Conservation (phyloP, 2,888 invertebrate genomes). For the Standfussiana lucernea region DNA sequence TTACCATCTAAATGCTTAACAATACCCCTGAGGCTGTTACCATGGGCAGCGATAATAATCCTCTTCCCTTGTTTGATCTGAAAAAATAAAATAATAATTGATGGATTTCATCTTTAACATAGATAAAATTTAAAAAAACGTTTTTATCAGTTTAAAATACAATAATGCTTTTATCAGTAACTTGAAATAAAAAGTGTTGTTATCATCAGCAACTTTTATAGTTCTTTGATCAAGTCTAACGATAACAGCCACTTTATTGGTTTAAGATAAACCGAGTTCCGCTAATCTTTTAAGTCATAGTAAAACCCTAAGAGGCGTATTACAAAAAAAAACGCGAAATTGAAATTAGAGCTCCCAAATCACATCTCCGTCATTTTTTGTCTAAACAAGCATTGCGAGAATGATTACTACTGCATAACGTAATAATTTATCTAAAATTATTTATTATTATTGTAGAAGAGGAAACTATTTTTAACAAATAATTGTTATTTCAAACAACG, state of each 20-base stretch:
- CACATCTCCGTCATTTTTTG: no score
- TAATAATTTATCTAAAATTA: no score
- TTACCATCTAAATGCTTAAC: conserved; percentile 96
- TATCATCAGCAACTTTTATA: conserved; percentile 9
- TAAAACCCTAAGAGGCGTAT: no score
- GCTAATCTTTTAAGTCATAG: neutral
- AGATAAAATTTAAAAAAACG: neutral
- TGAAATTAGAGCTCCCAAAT: no score
- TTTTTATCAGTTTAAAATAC: neutral
- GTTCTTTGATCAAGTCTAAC: neutral
- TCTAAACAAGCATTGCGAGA: no score
- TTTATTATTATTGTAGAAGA: no score
- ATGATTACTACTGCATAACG: no score
- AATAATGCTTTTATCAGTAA: neutral
- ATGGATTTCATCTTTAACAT: neutral
- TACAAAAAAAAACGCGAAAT: no score
- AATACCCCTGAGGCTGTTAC: conserved; percentile 96
- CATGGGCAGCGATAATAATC: conserved; percentile 96
- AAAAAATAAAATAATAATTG: conserved; percentile 70
- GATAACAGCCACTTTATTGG: neutral
- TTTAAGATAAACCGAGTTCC: neutral
- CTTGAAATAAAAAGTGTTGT: neutral
- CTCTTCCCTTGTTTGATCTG: conserved; percentile 95
- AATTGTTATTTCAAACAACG: no score
- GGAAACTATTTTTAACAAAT: no score